Evolutionary conservation across 1,140 invertebrate genomes (phyloP), one percentile per base, ranked within the genome.

Genomic region (Araneus ventricosus): DNA sequence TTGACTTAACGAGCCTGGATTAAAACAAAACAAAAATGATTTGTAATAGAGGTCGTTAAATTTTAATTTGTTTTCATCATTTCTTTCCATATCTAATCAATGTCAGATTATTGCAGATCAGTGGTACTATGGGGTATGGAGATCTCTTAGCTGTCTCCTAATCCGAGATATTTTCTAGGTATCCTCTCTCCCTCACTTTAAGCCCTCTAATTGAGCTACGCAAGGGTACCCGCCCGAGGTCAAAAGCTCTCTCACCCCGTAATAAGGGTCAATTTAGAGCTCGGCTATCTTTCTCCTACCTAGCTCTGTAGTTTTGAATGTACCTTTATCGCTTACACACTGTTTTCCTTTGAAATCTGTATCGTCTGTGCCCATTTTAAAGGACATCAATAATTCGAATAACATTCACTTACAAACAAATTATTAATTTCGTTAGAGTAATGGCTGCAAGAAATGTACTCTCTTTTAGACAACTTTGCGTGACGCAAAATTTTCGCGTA

Each of bases 191-290:
- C 70, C 34, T 75, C 3, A 8, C 63, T 30, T n/a, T 67, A 30
- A n/a, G 63, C 34, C 17, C 70, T 37, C 30, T 75, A 75, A 75
- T 75, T 75, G 30, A n/a, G 22, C 59, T 8, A 4, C 30, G 17
- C 70, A 37, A 37, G 30, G 14, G 30, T 75, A 37, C 37, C 20
- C 30, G 30, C 70, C 4, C 14, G 30, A 30, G 70, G 30, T 75
- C 70, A 75, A 22, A 75, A 75, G 14, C 70, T 34, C 70, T 22
- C 70, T 30, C 37, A 75, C 70, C 70, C 70, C 30, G 30, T 75
- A 75, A 75, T 75, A 75, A 75, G 70, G 70, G 17, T 75, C 70
- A 75, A 75, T 75, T 75, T 34, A 37, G 70, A 20, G 34, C 22
- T 24, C n/a, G 24, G 8, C 0, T 22, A 34, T 6, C 4, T 34